Base-by-base conservation (phyloP, 2,888 invertebrate genomes). In the Eucera pruinosa region DNA sequence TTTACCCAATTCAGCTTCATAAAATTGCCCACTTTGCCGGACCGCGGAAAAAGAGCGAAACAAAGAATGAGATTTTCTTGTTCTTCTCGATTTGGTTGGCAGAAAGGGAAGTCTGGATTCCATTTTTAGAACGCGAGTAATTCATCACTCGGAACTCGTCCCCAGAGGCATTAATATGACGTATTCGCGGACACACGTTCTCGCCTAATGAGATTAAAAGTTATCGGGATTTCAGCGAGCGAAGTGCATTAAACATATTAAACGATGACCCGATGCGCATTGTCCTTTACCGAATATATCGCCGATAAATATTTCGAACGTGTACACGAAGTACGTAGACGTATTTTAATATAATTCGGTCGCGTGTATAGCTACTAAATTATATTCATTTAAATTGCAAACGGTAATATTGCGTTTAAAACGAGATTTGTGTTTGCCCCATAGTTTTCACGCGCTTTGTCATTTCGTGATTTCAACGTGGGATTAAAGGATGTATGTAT, bases 171-270 rank as follows among this genome's bases (percentile, higher is more conserved):
- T 68, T 64, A 58, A 68, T 50, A 52, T 52, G 70, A 70, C 61
- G 61, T 62, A 62, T 67, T 58, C 50, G 57, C 25, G 23, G 41
- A 43, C 43, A 61, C 33, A 11, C 30, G 45, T 30, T 52, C n/a
- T n/a, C n/a, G 9, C 20, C 15, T 52, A 62, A 74, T 52, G 62
- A 77, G 62, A 74, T 77, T 74, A 68, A 74, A 74, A 64, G 62
- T 74, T 77, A 74, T 74, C 58, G 52, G 62, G 6, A 58, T 25
- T 41, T 18, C 50, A 11, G 41, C 23, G 36, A 18, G n/a, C 25
- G 25, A 3, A 23, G 73, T 50, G 61, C 73, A 76, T 76, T 76
- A 76, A 67, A 67, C 43, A 62, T 76, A 76, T 67, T 73, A 73
- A 76, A 73, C 30, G 36, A 23, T 23, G 27, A 61, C 55, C 66